Base-by-base conservation (phyloP, 1,140 invertebrate species). In the Arion vulgaris region DNA sequence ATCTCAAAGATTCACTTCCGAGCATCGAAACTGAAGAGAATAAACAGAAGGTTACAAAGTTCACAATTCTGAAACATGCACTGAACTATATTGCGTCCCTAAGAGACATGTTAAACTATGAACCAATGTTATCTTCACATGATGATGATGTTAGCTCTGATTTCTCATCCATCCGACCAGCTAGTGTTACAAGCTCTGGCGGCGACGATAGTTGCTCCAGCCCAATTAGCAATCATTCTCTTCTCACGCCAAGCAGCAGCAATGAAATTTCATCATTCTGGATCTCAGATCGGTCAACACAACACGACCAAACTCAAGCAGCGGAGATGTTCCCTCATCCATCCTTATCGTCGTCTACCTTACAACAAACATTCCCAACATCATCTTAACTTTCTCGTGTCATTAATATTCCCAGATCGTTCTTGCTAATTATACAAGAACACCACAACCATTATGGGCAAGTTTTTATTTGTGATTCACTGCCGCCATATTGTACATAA, bases 1-100 rank as follows among this genome's bases (percentile, higher is more conserved):
- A 94, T 1, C 93, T 98, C 0, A 94, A 96, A 34, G 93, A 94
- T 57, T 95, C 95, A 13, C 95, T 98, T 0, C 96, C 97, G 0
- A 87, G 89, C 49, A 91, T 92, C 74, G 91, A 88, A 28, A 78
- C 79, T 23, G 83, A 85, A 5, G 79, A 80, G 11, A 75, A 72
- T n/a, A 94, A 94, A 90, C 95, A 96, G 89, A 97, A 97, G 92
- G 91, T 96, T 76, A 97, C 96, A 45, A 97, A 97, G 93, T 80
- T 80, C 79, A 71, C 51, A 2, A 51, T 72, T 19, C 51, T 80
- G 15, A 45, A 71, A 13, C 49, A 71, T 17, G 39, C 68, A 11
- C 45, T 97, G 94, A 95, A 96, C 88, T 98, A 98, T 90, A 98
- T 98, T 80, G 93, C 95, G 32, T 95, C 94, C 4, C 91, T 95